A percentile compares a stretch with the other conserved stretches of the same genome.
phyloP scores from a whole-genome alignment of 2,888 invertebrate genomes.

The Amiota mariae region DNA sequence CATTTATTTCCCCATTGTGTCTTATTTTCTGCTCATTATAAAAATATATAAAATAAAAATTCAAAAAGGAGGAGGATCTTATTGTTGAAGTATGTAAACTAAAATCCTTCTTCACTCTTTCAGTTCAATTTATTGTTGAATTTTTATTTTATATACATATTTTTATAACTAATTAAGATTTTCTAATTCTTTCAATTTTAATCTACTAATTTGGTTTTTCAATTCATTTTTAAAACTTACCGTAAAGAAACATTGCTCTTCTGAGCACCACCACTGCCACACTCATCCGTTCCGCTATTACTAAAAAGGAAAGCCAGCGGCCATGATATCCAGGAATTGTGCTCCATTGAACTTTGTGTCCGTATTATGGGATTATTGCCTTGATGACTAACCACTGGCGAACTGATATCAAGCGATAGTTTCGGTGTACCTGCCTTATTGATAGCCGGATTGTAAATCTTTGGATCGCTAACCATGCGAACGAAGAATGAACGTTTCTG shows the following conservation, averaged over 20 bases:
- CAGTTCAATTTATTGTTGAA: not conserved
- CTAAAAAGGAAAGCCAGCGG: slow-evolving; percentile 91
- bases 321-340: slow-evolving; percentile 92
- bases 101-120: too few species aligned
- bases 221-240: slow-evolving; percentile 73
- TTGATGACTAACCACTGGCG: slow-evolving; percentile 66
- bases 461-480: slow-evolving; percentile 97
- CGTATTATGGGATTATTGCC: slow-evolving; percentile 71
- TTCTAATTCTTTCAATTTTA: too few species aligned
- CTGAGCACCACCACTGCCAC: slow-evolving; percentile 71
- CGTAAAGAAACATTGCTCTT: slow-evolving; percentile 84
- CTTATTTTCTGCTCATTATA: too few species aligned
- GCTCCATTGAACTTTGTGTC: slow-evolving; percentile 74
- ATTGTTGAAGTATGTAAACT: too few species aligned
- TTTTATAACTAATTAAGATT: too few species aligned
- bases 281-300: slow-evolving; percentile 73
- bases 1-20: too few species aligned
- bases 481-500: slow-evolving; percentile 97
- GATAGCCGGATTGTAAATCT: slow-evolving; percentile 94
- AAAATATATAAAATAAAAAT: too few species aligned
- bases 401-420: slow-evolving; percentile 69
- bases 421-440: slow-evolving; percentile 81
- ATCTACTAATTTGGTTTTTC: too few species aligned
- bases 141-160: too few species aligned
- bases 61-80: too few species aligned